Evolutionary conservation across 2,888 invertebrate species (phyloP), one percentile per base, ranked within the genome.

Genomic region (Rhingia campestris): DNA sequence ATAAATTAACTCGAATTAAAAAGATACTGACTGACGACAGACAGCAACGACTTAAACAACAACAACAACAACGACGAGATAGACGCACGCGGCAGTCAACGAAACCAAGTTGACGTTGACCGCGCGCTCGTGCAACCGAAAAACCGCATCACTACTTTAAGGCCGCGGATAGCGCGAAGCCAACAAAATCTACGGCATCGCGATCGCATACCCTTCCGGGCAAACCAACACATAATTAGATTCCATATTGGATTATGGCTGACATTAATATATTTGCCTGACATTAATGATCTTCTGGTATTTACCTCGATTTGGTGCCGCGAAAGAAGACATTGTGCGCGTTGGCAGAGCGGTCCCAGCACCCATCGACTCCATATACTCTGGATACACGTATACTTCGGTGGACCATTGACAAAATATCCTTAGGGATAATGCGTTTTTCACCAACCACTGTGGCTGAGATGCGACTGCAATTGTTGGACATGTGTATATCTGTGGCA

Each of bases 251-350:
- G 87, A 80, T 85, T 86, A 87, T 86, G 86, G 85, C 86, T 87
- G 86, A 87, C 87, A 86, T 87, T 87, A 87, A 87, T 87, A 86
- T 87, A 87, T 86, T 86, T 87, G 86, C 86, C 86, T 86, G 87
- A 87, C 87, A 85, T 87, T 87, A 87, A 87, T 87, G 86, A 87
- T 87, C 87, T 87, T 86, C 86, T 87, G 86, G 86, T 87, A 87
- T 86, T 87, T 87, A 86, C 86, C 87, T 87, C 86, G 80, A 86
- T 87, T 87, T 86, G 87, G 87, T 79, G 86, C 87, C 86, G 87
- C 87, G 84, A 61, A 86, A 84, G 84, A 84, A 80, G 84, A 80
- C 84, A 54, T 75, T 70, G 80, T 59, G 22, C 61, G 2, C 22
- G 54, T 54, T 22, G 51, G 66, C 66, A 30, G 30, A 63, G 47